Percentiles rank a stretch among this genome's conserved stretches.
Evolutionary conservation across 2,797 vertebrate genomes (phyloP).

Genomic region (Poeciliopsis presidionis): DNA sequence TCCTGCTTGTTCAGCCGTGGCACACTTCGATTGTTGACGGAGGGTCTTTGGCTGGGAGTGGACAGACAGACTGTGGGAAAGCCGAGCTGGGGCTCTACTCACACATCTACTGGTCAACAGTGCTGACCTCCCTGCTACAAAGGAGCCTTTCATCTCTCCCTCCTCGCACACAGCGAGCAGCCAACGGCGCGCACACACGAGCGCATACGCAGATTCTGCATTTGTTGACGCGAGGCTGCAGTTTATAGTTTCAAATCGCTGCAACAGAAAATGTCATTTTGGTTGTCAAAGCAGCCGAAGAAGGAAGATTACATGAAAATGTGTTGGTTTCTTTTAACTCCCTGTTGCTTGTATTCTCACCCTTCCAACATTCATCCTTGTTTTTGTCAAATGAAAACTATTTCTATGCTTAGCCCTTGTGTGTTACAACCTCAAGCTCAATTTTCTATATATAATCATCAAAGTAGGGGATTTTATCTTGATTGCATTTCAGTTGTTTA

Average conservation of each 20-base stretch:
- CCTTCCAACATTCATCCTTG: neutral
- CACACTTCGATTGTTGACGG: constrained; percentile 87
- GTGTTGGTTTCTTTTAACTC: neutral
- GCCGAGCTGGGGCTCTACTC: constrained; percentile 82
- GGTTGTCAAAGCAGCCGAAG: neutral
- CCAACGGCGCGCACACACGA: constrained; percentile 2
- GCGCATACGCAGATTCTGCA: constrained; percentile 5
- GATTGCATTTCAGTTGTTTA: neutral
- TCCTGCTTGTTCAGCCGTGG: constrained; percentile 74
- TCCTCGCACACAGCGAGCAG: neutral
- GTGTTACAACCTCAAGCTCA: no score
- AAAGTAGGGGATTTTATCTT: neutral
- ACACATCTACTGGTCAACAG: constrained; percentile 79
- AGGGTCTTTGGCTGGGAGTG: constrained; percentile 83
- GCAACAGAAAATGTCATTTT: constrained; percentile 7
- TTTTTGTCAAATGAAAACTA: neutral
- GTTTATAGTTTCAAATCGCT: constrained; percentile 10
- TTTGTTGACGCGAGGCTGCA: constrained; percentile 32
- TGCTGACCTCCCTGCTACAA: constrained; percentile 76
- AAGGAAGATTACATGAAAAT: neutral
- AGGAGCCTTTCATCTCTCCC: constrained; percentile 72
- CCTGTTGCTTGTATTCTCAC: neutral
- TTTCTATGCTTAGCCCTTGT: neutral
- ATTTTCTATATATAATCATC: neutral
- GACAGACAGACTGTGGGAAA: constrained; percentile 89